Evolutionary conservation across 2,888 invertebrate species (phyloP).

Genomic region (Hedychridium roseum): DNA sequence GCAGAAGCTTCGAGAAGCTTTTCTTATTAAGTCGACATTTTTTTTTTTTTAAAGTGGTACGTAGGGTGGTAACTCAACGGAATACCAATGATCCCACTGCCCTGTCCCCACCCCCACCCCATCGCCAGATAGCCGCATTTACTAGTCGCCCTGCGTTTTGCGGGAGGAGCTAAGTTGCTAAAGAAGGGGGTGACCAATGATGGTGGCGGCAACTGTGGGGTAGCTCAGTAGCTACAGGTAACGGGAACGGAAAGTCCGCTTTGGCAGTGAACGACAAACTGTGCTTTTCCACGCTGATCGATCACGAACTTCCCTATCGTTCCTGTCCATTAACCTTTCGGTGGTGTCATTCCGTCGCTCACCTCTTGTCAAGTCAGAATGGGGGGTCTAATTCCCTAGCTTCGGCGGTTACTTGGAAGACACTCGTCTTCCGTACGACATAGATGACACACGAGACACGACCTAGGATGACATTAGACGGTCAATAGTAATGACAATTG

Average conservation of each 20-base stretch:
- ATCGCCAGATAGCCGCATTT: constrained; percentile 10
- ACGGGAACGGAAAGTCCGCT: no score
- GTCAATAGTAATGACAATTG: no score
- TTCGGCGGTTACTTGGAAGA: no score
- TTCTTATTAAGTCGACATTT: constrained; percentile 64
- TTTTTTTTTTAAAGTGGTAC: constrained; percentile 60
- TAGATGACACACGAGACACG: no score
- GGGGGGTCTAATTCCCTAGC: constrained; percentile 30
- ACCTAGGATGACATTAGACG: no score
- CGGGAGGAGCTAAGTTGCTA: no score
- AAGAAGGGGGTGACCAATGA: constrained; percentile 3
- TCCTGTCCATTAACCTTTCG: constrained; percentile 35
- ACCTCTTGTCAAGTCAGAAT: constrained; percentile 8
- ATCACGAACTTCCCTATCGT: constrained; percentile 29
- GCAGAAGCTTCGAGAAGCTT: constrained; percentile 55
- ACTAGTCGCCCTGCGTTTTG: no score
- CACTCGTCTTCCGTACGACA: no score
- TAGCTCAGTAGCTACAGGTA: no score
- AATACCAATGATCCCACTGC: constrained; percentile 58
- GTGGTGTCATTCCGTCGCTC: constrained; percentile 19
- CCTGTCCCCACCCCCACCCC: constrained; percentile 3
- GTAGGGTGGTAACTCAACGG: constrained; percentile 44
- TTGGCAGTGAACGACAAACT: no score
- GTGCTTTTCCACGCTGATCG: constrained; percentile 28
- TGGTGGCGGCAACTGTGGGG: constrained; percentile 6